These are phyloP conservation scores for Zhuqinia jingwanae DNA, from an alignment of 2,888 invertebrate genomes.

Conservation along the genomic window DNA sequence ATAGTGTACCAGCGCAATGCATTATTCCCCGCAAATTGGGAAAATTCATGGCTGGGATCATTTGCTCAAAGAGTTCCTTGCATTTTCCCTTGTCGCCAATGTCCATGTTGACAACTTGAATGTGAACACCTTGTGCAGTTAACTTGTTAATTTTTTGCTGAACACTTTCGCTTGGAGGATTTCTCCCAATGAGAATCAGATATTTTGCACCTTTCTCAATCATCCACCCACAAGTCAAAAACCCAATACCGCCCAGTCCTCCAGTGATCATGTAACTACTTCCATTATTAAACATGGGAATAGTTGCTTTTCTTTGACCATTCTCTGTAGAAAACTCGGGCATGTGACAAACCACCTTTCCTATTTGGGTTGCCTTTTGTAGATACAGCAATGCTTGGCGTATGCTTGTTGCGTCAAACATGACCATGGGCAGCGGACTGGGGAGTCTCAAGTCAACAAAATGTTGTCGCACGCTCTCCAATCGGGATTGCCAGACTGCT, in stretches of 20 bases:
- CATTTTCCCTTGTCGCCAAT: conserved; percentile 21
- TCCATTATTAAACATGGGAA: conserved; percentile 14
- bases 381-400: conserved; percentile 49
- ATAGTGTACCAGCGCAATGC: conserved; percentile 54
- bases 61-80: background rate
- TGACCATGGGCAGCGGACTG: conserved; percentile 41
- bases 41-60: background rate
- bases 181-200: conserved; percentile 34
- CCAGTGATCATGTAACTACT: conserved; percentile 57
- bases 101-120: conserved; percentile 5
- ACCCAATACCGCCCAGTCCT: conserved; percentile 60
- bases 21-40: conserved; percentile 59
- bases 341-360: conserved; percentile 56
- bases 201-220: conserved; percentile 40
- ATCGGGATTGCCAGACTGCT: background rate
- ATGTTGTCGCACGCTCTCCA: background rate
- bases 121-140: background rate
- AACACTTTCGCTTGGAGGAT: conserved; percentile 1
- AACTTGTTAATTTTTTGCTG: conserved; percentile 42
- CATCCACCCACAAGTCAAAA: conserved; percentile 51
- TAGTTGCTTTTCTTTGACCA: background rate
- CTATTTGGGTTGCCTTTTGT: conserved; percentile 64
- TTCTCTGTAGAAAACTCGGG: background rate
- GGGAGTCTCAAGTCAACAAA: background rate
- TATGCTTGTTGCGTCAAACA: conserved; percentile 45